Evolutionary conservation across 2,113 vertebrate species (phyloP).

Genomic region (Arizona elegans): DNA sequence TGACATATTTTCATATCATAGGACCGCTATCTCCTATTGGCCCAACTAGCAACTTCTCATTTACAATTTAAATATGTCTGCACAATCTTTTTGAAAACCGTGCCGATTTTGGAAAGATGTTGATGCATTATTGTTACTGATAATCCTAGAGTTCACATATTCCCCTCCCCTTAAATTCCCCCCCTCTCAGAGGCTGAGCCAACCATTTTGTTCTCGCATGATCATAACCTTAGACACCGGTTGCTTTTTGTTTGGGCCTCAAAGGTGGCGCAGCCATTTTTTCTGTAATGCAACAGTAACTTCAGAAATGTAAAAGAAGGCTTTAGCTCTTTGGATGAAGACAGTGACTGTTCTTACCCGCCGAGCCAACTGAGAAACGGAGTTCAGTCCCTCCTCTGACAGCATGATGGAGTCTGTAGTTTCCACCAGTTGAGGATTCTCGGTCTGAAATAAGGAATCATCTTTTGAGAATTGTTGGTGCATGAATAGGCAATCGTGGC

Average conservation of each 20-base stretch:
- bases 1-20: background rate
- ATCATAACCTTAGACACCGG: too few species aligned
- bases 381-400: constrained; percentile 57
- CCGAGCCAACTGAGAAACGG: constrained; percentile 71
- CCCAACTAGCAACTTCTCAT: background rate
- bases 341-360: constrained; percentile 61
- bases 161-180: background rate
- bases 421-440: constrained; percentile 62
- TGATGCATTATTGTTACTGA: background rate
- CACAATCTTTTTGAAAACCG: background rate
- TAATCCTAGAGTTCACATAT: background rate
- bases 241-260: background rate
- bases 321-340: too few species aligned
- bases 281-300: background rate
- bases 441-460: constrained; percentile 59
- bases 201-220: background rate
- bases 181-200: background rate
- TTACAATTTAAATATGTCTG: background rate
- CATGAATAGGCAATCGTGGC: background rate
- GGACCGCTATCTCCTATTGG: background rate
- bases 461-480: background rate
- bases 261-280: background rate
- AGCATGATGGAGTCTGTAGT: constrained; percentile 42
- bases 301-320: background rate
- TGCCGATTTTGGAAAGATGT: background rate